phyloP scores from a whole-genome alignment of 2,888 invertebrate genomes.

The Leucozona laternaria region DNA sequence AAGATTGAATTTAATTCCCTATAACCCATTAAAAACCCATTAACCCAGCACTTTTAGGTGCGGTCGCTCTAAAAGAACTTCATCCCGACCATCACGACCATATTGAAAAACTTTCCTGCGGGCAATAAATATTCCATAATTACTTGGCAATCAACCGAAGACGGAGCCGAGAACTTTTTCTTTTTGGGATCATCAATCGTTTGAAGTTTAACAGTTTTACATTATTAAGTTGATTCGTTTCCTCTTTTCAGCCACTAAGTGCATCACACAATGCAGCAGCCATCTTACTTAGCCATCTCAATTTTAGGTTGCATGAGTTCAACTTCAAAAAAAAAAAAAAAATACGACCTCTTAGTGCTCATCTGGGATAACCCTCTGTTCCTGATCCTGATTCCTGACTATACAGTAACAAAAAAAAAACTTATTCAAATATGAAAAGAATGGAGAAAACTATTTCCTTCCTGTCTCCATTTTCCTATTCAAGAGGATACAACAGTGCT shows the following conservation, averaged over 20 bases:
- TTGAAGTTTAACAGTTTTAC: conserved; percentile 46
- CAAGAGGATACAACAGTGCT: conserved; percentile 17
- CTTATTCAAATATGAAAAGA: neutral
- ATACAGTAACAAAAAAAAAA: neutral
- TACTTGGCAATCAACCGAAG: conserved; percentile 66
- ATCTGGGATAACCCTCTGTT: conserved; percentile 2
- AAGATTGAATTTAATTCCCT: conserved; percentile 9
- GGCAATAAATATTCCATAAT: conserved; percentile 64
- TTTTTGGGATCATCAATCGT: conserved; percentile 57
- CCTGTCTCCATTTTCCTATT: conserved; percentile 19
- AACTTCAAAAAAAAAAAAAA: neutral
- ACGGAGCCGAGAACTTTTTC: conserved; percentile 27
- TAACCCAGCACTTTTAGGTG: conserved; percentile 25
- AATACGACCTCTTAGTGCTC: neutral
- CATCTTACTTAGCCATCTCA: conserved; percentile 12
- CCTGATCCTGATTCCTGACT: neutral
- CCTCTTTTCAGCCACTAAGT: conserved; percentile 13
- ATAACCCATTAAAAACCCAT: conserved; percentile 57
- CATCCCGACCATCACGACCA: neutral
- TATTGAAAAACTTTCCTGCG: conserved; percentile 40
- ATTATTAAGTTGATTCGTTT: conserved; percentile 54
- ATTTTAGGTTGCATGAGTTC: neutral
- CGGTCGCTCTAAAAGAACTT: neutral
- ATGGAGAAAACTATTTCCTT: conserved; percentile 6
- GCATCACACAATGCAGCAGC: conserved; percentile 34